Conservation (phyloP, 2,113 vertebrate genomes). For the Tragelaphus imberbis region DNA sequence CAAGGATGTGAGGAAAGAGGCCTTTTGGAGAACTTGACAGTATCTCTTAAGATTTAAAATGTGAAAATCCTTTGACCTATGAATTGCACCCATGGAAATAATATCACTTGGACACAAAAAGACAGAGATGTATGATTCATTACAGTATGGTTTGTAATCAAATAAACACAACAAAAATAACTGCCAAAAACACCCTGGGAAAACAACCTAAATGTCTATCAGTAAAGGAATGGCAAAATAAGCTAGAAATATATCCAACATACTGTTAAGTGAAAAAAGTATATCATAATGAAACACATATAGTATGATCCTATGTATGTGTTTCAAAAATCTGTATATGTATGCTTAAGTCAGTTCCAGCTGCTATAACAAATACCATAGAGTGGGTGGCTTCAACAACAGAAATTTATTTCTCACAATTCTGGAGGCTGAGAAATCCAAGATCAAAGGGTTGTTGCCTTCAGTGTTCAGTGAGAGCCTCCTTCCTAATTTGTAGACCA, state of each 20-base stretch:
- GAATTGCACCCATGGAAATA: constrained; percentile 10
- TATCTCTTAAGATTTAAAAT: constrained; percentile 13
- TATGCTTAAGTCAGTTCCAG: not conserved
- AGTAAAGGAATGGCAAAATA: not conserved
- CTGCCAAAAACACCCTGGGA: not conserved
- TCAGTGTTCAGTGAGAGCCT: not conserved
- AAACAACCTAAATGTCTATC: not conserved
- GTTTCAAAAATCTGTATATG: not conserved
- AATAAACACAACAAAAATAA: not conserved
- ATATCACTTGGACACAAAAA: not conserved
- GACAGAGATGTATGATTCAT: not conserved
- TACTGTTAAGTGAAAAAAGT: not conserved
- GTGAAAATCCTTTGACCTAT: not conserved
- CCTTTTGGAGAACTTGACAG: not conserved
- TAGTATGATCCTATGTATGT: not conserved
- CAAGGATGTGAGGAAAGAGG: not conserved
- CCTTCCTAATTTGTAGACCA: not conserved
- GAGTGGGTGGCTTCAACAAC: not conserved
- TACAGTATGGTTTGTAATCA: not conserved
- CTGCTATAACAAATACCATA: not conserved
- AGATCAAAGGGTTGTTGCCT: not conserved
- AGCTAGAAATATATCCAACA: not conserved
- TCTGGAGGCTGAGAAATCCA: not conserved
- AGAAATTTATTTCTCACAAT: not conserved
- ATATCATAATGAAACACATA: not conserved